Base-by-base conservation (phyloP, 2,113 vertebrate species). In the Macrotis lagotis region DNA sequence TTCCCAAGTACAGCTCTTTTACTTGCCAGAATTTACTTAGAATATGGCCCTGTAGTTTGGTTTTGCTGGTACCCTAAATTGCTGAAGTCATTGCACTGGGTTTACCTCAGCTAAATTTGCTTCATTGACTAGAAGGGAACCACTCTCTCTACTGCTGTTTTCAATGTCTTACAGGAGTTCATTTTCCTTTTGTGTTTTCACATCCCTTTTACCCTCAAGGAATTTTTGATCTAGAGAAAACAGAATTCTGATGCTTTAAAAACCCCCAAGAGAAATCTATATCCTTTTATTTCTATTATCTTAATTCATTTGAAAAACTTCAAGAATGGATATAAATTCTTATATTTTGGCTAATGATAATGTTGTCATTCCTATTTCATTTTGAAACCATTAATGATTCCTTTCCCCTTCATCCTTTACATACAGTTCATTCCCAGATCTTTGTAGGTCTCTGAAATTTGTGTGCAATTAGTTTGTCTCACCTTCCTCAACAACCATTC, bases 131-230 rank as follows among this genome's bases (percentile, higher is more conserved):
- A 50, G 16, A 90, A 2, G 53, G 7, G 44, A 83, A 83, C 16
- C 24, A 22, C 66, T 44, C 24, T 44, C 37, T 83, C 66, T 22
- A 89, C 26, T 83, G 31, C 66, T 44, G 2, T 24, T 83, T 83
- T 83, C 66, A 83, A 24, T 74, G 19, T 44, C 8, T 83, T 3
- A 83, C n/a, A 44, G 44, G 66, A 3, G 48, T 52, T 83, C 48
- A 50, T 48, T 93, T 91, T 37, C 55, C 37, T 89, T 92, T 92
- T 31, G 12, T 0, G 44, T 95, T 59, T 91, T 31, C 48, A 44
- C 1, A 19, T 95, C 89, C 49, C 48, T 92, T 96, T 94, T 97
- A 48, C 49, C 94, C 83, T 96, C n/a, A 28, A 91, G 91, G 59
- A 66, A 66, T 66, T 66, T 6, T 49, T 26, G 96, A 44, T 44